Evolutionary conservation across 1,140 invertebrate species (phyloP).

Genomic region (Zaprionus kolodkinae): DNA sequence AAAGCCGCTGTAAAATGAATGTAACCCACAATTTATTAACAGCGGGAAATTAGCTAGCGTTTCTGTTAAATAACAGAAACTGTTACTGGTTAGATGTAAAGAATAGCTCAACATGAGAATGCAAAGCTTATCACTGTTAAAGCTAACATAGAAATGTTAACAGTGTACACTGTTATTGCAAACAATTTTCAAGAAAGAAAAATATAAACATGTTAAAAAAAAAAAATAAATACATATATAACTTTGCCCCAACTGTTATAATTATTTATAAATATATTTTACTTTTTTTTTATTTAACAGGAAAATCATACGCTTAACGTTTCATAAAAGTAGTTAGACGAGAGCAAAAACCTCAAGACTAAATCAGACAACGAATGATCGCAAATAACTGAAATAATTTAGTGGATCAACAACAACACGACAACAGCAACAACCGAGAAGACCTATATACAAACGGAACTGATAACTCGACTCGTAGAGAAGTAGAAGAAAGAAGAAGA

Average conservation of each 20-base stretch:
- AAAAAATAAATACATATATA: neutral
- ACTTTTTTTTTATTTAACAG: slow-evolving; percentile 16
- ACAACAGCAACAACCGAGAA: slow-evolving; percentile 4
- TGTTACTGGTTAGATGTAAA: neutral
- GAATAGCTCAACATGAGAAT: no score
- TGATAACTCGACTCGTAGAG: slow-evolving; percentile 11
- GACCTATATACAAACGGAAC: slow-evolving; percentile 33
- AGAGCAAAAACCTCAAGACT: slow-evolving; percentile 16
- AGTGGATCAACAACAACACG: slow-evolving; percentile 10
- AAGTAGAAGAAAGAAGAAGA: slow-evolving; percentile 1
- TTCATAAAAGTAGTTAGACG: slow-evolving; percentile 10
- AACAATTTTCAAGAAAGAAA: no score
- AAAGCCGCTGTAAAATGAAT: neutral
- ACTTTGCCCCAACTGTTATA: neutral
- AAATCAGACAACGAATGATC: slow-evolving; percentile 20
- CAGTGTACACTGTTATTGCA: no score
- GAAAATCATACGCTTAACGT: slow-evolving; percentile 22
- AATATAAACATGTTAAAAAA: no score
- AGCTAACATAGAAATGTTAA: no score
- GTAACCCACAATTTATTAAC: neutral
- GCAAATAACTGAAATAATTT: slow-evolving; percentile 15
- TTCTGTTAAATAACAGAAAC: neutral
- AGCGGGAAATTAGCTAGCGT: neutral
- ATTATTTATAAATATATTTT: neutral
- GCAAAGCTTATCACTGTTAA: no score